phyloP scores from a whole-genome alignment of 2,888 invertebrate genomes.

The Camptogramma bilineatum region DNA sequence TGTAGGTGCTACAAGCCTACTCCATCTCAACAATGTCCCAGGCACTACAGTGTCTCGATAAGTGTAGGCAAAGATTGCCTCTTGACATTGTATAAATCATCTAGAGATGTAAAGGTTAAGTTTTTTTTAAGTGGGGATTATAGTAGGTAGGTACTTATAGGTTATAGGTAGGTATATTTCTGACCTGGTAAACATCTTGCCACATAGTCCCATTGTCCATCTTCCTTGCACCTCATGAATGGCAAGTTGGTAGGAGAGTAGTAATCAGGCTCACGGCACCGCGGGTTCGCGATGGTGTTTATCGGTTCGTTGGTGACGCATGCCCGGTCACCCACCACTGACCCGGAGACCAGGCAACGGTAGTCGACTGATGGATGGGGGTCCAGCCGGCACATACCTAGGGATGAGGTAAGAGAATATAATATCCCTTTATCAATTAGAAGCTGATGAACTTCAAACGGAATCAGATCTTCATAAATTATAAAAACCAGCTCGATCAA shows the following conservation, averaged over 20 bases:
- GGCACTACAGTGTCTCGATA: too few species aligned
- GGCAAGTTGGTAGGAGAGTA: constrained; percentile 28
- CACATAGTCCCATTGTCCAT: constrained; percentile 36
- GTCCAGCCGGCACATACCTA: constrained; percentile 33
- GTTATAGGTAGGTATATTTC: constrained; percentile 23
- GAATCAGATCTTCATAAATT: too few species aligned
- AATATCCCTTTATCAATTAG: too few species aligned
- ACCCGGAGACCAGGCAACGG: constrained; percentile 35
- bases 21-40: too few species aligned
- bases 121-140: not conserved
- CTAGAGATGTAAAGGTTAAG: too few species aligned
- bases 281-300: constrained; percentile 35
- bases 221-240: constrained; percentile 34
- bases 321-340: constrained; percentile 22
- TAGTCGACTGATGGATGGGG: constrained; percentile 38
- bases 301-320: constrained; percentile 31
- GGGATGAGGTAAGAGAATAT: not conserved
- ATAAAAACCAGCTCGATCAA: too few species aligned
- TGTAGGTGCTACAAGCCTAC: too few species aligned
- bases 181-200: constrained; percentile 40
- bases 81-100: too few species aligned
- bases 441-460: too few species aligned
- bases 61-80: too few species aligned
- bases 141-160: not conserved
- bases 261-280: constrained; percentile 36